These are phyloP conservation scores for Drosophila macrospina DNA, from an alignment of 2,888 invertebrate species.

Conservation along the genomic window DNA sequence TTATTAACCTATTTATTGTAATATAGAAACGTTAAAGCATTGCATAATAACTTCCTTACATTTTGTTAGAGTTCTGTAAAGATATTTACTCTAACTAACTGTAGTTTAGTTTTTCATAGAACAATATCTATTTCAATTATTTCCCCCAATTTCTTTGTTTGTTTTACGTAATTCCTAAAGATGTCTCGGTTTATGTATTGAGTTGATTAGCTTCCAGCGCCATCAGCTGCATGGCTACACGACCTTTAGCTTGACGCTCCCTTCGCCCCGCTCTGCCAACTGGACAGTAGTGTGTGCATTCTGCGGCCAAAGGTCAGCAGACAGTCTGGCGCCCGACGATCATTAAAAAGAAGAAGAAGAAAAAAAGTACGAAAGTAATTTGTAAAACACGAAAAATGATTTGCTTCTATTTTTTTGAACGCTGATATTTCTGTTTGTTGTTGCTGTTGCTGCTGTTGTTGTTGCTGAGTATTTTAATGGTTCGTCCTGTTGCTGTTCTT, in stretches of 20 bases:
- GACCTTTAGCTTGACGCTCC: neutral
- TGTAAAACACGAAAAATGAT: slow-evolving; percentile 75
- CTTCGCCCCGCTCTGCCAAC: neutral
- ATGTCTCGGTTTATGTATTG: too few relatives aligned
- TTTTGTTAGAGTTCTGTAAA: too few relatives aligned
- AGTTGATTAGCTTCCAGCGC: neutral
- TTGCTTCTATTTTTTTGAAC: slow-evolving; percentile 40
- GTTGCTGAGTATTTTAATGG: slow-evolving; percentile 15
- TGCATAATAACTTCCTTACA: too few relatives aligned
- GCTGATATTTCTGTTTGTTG: slow-evolving; percentile 6
- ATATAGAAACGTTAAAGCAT: too few relatives aligned
- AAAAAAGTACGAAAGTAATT: slow-evolving; percentile 67
- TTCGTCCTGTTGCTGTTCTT: slow-evolving; percentile 61
- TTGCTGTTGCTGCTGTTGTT: too few relatives aligned
- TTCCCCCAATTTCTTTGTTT: neutral
- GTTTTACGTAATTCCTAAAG: neutral
- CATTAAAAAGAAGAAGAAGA: slow-evolving; percentile 63
- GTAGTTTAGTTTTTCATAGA: too few relatives aligned
- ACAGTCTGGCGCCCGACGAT: slow-evolving; percentile 72
- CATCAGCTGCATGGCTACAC: slow-evolving; percentile 25
- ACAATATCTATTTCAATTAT: too few relatives aligned
- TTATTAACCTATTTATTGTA: too few relatives aligned
- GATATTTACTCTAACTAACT: too few relatives aligned
- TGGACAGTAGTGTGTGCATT: neutral
- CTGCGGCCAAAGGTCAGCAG: slow-evolving; percentile 75